Evolutionary conservation across 2,113 vertebrate species (phyloP).

Genomic region (cat (Felis catus)): F.catus_Fca126_mat1.0 CM031414.1:83075001-83075500

Average conservation of each 20-base stretch:
- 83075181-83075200: background rate
- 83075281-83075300: background rate
- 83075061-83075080: background rate
- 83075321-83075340: background rate
- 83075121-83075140: background rate
- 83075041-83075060: background rate
- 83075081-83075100: background rate
- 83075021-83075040: background rate
- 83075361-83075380: background rate
- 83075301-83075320: background rate
- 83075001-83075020: background rate
- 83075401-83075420: background rate
- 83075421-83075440: background rate
- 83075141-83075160: background rate
- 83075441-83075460: background rate
- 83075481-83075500: background rate
- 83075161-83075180: background rate
- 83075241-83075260: background rate
- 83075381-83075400: background rate
- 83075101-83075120: background rate
- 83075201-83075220: background rate
- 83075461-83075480: background rate
- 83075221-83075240: background rate
- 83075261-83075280: background rate
- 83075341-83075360: background rate